A percentile compares a stretch with the other conserved stretches of the same genome.
Evolutionary conservation across 92 coral and sea anemone genomes (phyloP).

Genomic region (Parazoanthus swiftii): DNA sequence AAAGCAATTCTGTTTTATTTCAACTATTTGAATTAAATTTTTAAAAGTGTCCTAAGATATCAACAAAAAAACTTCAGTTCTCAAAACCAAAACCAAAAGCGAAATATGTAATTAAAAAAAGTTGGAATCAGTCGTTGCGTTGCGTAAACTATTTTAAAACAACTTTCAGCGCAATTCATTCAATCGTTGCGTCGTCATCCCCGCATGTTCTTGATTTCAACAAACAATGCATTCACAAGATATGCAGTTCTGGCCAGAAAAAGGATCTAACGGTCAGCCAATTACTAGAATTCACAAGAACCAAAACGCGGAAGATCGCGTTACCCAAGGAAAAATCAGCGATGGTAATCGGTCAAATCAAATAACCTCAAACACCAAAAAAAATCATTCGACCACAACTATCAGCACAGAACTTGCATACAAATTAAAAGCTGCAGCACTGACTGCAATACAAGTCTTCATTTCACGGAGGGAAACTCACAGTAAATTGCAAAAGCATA

Average conservation of each 20-base stretch:
- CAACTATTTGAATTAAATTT: neutral
- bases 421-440: neutral
- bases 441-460: neutral
- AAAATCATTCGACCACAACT: neutral
- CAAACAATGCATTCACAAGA: neutral
- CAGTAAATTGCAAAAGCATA: neutral
- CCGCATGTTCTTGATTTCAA: neutral
- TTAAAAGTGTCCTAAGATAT: neutral
- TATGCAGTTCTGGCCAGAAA: neutral
- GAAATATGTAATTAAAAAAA: neutral
- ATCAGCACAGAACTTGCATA: neutral
- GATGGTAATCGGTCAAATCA: neutral
- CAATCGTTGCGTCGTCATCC: neutral
- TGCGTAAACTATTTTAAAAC: conserved; percentile 1
- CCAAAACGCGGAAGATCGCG: neutral
- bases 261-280: neutral
- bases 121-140: neutral
- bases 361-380: neutral
- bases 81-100: conserved; percentile 1
- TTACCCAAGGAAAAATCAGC: too few species aligned
- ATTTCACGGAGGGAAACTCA: neutral
- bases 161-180: neutral
- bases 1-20: too few species aligned
- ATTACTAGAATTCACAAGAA: neutral
- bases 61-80: neutral